phyloP scores from a whole-genome alignment of 2,113 vertebrate species.

The Atractosteus spatula region DNA sequence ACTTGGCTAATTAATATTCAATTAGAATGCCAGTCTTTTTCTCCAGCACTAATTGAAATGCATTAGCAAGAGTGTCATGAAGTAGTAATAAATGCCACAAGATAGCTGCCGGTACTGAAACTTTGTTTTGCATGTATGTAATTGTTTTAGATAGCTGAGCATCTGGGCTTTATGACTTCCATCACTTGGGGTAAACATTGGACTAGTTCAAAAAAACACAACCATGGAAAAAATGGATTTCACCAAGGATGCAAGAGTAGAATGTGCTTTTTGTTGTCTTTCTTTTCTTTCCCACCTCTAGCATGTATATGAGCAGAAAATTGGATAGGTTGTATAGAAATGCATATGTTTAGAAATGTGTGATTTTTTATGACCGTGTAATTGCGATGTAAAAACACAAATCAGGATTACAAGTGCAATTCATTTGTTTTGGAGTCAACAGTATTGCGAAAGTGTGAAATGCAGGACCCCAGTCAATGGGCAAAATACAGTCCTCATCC shows the following conservation, averaged over 20 bases:
- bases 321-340: too few species aligned
- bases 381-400: too few species aligned
- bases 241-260: not conserved
- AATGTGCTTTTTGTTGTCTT: not conserved
- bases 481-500: too few species aligned
- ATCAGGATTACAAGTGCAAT: too few species aligned
- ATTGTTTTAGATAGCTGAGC: conserved; percentile 9
- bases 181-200: conserved; percentile 11
- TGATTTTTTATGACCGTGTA: too few species aligned
- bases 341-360: too few species aligned
- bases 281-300: not conserved
- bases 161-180: conserved; percentile 23
- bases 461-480: too few species aligned
- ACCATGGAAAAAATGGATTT: not conserved
- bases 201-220: conserved; percentile 5
- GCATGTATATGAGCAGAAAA: too few species aligned
- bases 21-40: conserved; percentile 27
- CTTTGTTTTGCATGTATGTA: not conserved
- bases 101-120: not conserved
- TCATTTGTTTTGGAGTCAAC: too few species aligned
- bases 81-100: conserved; percentile 29
- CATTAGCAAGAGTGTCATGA: conserved; percentile 46
- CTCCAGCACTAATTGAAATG: conserved; percentile 61
- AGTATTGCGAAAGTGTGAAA: too few species aligned
- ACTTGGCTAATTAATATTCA: conserved; percentile 55